phyloP scores from a whole-genome alignment of 2,888 invertebrate species.

The Aethes cnicana region DNA sequence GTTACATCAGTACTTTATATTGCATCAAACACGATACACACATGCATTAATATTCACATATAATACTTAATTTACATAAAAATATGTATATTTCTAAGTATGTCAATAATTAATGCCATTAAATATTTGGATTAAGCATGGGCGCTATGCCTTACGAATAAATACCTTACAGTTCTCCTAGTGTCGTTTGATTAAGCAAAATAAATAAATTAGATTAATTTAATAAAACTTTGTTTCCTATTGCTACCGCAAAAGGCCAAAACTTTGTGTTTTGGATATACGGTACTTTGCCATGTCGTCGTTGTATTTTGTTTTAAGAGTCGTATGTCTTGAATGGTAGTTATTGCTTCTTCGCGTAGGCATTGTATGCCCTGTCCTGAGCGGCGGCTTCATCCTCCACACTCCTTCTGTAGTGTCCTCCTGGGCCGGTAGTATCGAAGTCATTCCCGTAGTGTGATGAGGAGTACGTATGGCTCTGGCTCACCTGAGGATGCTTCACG shows the following conservation, averaged over 20 bases:
- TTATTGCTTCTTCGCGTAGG: slow-evolving; percentile 73
- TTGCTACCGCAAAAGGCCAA: slow-evolving; percentile 50
- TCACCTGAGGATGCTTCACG: slow-evolving; percentile 92
- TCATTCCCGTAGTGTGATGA: slow-evolving; percentile 85
- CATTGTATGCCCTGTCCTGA: slow-evolving; percentile 84
- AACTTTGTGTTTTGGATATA: slow-evolving; percentile 43
- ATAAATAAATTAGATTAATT: slow-evolving; percentile 35
- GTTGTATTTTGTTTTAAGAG: slow-evolving; percentile 64
- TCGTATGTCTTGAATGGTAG: slow-evolving; percentile 54
- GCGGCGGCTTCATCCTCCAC: slow-evolving; percentile 83
- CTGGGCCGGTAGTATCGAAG: slow-evolving; percentile 81
- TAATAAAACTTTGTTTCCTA: slow-evolving; percentile 45
- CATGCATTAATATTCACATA: slow-evolving; percentile 41
- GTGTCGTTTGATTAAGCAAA: slow-evolving; percentile 49
- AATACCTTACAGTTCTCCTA: slow-evolving; percentile 37
- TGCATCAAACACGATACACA: slow-evolving; percentile 36
- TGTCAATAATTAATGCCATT: slow-evolving; percentile 37
- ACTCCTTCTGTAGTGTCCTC: slow-evolving; percentile 83
- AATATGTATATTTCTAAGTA: slow-evolving; percentile 37
- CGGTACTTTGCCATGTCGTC: slow-evolving; percentile 52
- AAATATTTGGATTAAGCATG: slow-evolving; percentile 40
- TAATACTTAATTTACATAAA: slow-evolving; percentile 46
- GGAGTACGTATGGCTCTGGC: slow-evolving; percentile 89
- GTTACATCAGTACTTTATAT: slow-evolving; percentile 47
- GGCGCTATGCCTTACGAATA: slow-evolving; percentile 36